These are phyloP conservation scores for Nephila pilipes DNA, from an alignment of 1,140 invertebrate genomes.

Conservation along the genomic window DNA sequence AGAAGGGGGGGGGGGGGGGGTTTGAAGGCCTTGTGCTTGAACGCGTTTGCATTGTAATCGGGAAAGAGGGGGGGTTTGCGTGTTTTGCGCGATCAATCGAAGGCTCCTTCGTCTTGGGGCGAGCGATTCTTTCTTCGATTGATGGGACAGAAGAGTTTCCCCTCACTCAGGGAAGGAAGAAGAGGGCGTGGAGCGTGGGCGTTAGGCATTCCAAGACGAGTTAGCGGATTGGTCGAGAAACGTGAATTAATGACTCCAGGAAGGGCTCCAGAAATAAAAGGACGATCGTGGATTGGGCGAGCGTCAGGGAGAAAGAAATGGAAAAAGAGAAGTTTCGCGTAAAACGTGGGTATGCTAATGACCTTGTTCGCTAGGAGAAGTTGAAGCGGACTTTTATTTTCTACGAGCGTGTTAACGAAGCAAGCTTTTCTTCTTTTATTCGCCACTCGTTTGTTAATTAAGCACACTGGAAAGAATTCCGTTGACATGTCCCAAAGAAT, in stretches of 20 bases:
- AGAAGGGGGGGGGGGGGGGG: not conserved
- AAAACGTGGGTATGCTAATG: slow-evolving; percentile 71
- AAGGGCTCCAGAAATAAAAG: slow-evolving; percentile 72
- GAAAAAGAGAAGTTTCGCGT: slow-evolving; percentile 50
- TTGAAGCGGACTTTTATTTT: slow-evolving; percentile 73
- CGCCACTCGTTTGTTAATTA: slow-evolving; percentile 75
- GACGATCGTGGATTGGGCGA: slow-evolving; percentile 49
- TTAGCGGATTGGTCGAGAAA: slow-evolving; percentile 67
- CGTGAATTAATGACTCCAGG: slow-evolving; percentile 73
- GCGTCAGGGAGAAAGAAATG: slow-evolving; percentile 58
- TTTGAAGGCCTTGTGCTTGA: not conserved
- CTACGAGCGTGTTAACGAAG: slow-evolving; percentile 74
- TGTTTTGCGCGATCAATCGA: slow-evolving; percentile 67
- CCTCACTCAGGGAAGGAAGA: slow-evolving; percentile 54
- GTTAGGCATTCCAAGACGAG: slow-evolving; percentile 71
- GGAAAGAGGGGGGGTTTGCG: not conserved
- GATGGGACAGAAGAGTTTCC: slow-evolving; percentile 48
- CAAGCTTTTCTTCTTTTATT: slow-evolving; percentile 58
- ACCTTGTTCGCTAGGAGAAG: slow-evolving; percentile 34
- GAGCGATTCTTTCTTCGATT: slow-evolving; percentile 74
- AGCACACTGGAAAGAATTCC: slow-evolving; percentile 74
- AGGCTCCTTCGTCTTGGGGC: slow-evolving; percentile 50
- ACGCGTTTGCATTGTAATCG: slow-evolving; percentile 44
- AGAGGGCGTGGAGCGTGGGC: slow-evolving; percentile 67
- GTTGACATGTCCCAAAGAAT: slow-evolving; percentile 74